Evolutionary conservation across 1,140 invertebrate species (phyloP).

Genomic region (Pantala flavescens): DNA sequence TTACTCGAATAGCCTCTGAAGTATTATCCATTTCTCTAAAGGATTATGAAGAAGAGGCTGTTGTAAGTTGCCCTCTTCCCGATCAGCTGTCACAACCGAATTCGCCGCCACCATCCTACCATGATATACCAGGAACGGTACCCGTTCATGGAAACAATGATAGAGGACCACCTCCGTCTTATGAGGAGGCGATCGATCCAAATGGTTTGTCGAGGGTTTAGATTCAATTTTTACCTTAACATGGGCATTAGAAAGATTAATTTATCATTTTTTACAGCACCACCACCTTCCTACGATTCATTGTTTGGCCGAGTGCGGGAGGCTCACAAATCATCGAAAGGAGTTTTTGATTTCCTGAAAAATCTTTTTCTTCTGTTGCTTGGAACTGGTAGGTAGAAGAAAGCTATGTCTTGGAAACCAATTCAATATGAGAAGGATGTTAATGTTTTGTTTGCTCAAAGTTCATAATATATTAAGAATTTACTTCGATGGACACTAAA

Average conservation of each 20-base stretch:
- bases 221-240: slow-evolving; percentile 11
- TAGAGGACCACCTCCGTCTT: slow-evolving; percentile 37
- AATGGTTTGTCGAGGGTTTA: slow-evolving; percentile 35
- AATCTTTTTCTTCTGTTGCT: slow-evolving; percentile 48
- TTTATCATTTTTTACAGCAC: slow-evolving; percentile 35
- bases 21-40: not conserved
- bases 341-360: slow-evolving; percentile 49
- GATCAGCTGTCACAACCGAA: not conserved
- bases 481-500: no score
- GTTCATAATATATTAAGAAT: no score
- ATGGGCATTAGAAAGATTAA: not conserved
- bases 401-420: not conserved
- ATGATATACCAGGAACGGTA: not conserved
- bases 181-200: slow-evolving; percentile 46
- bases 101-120: not conserved
- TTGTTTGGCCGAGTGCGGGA: slow-evolving; percentile 53
- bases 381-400: slow-evolving; percentile 46
- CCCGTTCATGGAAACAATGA: not conserved
- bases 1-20: not conserved
- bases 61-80: not conserved
- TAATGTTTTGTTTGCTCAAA: no score
- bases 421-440: not conserved
- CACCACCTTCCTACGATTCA: slow-evolving; percentile 57
- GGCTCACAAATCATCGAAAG: slow-evolving; percentile 46
- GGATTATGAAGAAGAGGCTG: not conserved